These are phyloP conservation scores for Neolamprologus devosi DNA, from an alignment of 2,113 vertebrate species.

Conservation along the genomic window DNA sequence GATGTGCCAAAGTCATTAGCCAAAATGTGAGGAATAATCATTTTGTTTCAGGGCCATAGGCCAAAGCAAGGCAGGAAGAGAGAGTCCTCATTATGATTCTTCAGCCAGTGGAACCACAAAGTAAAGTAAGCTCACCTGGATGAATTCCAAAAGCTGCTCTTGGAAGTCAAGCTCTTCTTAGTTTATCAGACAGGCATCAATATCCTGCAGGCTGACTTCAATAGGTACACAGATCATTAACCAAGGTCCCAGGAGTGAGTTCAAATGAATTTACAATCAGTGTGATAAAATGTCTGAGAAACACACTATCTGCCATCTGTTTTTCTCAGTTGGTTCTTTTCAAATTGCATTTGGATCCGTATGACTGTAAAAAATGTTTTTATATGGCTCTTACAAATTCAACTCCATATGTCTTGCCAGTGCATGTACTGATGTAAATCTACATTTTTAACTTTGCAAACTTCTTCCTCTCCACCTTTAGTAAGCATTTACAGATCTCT, in stretches of 20 bases:
- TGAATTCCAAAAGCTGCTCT: constrained; percentile 9
- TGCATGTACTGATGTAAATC: neutral
- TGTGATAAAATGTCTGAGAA: constrained; percentile 24
- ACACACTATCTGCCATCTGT: constrained; percentile 29
- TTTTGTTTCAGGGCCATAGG: constrained; percentile 52
- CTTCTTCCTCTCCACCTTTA: neutral
- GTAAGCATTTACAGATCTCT: neutral
- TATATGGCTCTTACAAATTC: neutral
- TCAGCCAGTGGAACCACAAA: constrained; percentile 4
- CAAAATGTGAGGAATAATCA: constrained; percentile 60
- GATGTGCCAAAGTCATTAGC: constrained; percentile 60
- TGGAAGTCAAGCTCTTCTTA: constrained; percentile 38
- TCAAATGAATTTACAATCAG: constrained; percentile 37
- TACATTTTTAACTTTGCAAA: neutral
- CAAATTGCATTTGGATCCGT: neutral
- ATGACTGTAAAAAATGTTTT: neutral
- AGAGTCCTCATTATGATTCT: constrained; percentile 24
- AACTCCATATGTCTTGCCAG: neutral
- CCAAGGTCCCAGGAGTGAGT: constrained; percentile 25
- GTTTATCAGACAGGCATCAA: constrained; percentile 50
- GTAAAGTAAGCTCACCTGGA: constrained; percentile 41
- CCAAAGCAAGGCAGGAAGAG: constrained; percentile 7
- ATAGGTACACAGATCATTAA: constrained; percentile 57
- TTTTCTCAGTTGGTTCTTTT: neutral
- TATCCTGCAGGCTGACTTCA: constrained; percentile 44